These are phyloP conservation scores for Eugnorisma glareosa DNA, from an alignment of 2,888 invertebrate species.

Conservation along the genomic window DNA sequence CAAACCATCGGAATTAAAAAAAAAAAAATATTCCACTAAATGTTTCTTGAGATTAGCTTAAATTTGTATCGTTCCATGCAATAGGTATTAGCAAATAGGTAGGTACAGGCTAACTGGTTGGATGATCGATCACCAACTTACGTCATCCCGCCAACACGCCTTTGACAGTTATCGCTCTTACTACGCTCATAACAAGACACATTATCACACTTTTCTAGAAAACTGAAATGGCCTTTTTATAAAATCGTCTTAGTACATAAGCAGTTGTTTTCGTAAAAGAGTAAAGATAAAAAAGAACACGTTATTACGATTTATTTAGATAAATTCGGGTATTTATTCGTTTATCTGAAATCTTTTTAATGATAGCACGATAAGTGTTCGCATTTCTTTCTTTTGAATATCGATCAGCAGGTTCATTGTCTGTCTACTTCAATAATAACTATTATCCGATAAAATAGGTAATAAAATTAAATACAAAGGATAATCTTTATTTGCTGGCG, in stretches of 20 bases:
- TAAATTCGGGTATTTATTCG: constrained; percentile 34
- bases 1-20: neutral
- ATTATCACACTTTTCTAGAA: constrained; percentile 17
- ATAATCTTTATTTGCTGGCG: neutral
- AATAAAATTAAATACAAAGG: constrained; percentile 4
- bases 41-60: constrained; percentile 17
- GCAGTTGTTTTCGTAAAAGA: constrained; percentile 49
- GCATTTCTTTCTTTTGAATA: constrained; percentile 30
- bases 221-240: neutral
- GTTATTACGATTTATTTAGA: constrained; percentile 51
- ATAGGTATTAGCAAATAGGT: constrained; percentile 11
- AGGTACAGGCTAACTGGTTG: constrained; percentile 19
- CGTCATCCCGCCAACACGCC: constrained; percentile 42
- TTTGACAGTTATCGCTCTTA: constrained; percentile 44
- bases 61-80: constrained; percentile 1
- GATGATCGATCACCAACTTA: constrained; percentile 46
- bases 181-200: constrained; percentile 18
- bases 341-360: constrained; percentile 47
- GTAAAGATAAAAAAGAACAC: constrained; percentile 39
- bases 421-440: constrained; percentile 21
- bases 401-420: constrained; percentile 22
- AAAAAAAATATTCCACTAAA: constrained; percentile 3
- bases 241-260: constrained; percentile 7
- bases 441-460: constrained; percentile 5
- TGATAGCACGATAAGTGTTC: constrained; percentile 34